Evolutionary conservation across 2,113 vertebrate species (phyloP), one percentile per base, ranked within the genome.

Genomic region (Phalacrocorax brasilianus): DNA sequence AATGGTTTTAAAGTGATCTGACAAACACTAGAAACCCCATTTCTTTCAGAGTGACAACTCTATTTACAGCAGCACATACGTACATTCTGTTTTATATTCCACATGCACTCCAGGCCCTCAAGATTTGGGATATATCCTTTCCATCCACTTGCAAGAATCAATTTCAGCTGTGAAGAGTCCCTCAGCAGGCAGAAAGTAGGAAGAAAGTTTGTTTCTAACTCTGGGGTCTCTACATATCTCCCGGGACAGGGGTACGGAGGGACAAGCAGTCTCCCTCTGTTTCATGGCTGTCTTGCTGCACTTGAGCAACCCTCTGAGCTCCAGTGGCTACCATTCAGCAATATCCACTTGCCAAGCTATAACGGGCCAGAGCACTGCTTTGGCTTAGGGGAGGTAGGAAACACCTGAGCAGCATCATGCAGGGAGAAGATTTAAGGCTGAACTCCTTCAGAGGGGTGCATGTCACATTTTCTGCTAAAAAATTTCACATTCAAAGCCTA

Each of bases 1-100:
- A 97, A 93, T 59, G 89, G 85, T 95, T 97, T 95, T 95, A 95
- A 95, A 96, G 86, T 91, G 45, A 95, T 96, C 93, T 95, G 95
- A 95, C 88, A 97, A 95, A 89, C 32, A 58, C 83, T 84, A 88
- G 86, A 97, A 94, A 88, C 92, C 59, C 91, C 35, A 75, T 90
- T 92, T 93, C 89, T 92, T 91, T 89, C 59, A 58, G 86, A 96
- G 38, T 91, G 96, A 96, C 95, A 95, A 84, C 72, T 97, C 92
- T 89, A 96, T 96, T 97, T 96, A 93, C 94, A 86, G 83, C 86
- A 32, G 47, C 45, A 73, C 83, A 56, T 63, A 80, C 50, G 2
- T 14, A 77, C 8, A 47, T 65, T 44, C 66, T 58, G 33, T 30
- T 96, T 95, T 71, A 75, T 55, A 96, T 87, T 87, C 89, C 42